Base-by-base conservation (phyloP, 2,888 invertebrate species). In the Molorchus minor region DNA sequence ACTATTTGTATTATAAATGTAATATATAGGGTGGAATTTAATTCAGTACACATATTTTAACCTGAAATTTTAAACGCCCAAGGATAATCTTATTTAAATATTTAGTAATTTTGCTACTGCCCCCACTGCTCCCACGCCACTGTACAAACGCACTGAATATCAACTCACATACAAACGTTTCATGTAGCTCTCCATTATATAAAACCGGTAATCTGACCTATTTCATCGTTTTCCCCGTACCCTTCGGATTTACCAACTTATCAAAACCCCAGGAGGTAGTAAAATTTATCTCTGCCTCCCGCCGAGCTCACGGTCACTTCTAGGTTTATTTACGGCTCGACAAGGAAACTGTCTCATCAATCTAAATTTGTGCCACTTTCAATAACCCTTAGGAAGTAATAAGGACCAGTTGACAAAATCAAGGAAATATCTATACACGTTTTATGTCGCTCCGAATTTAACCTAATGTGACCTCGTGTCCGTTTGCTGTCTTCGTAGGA, bases 331-430 rank as follows among this genome's bases (percentile, higher is more conserved):
- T 44, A 36, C 60, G 33, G 61, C 54, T 56, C 49, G 41, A 49
- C 56, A 38, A 52, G n/a, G 45, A 58, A 63, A 64, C 64, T 56
- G 60, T 36, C 30, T 47, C 66, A 68, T 65, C 66, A 64, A 67
- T 67, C 65, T 68, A 61, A 68, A 68, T 68, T 68, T 61, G 61
- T 54, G 61, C 62, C 64, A 58, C 58, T 63, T 64, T 65, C 60
- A 43, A 61, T 64, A 61, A 58, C 47, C 3, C 38, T 25, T 13
- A 35, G 38, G 38, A 15, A 17, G 35, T 13, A 4, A 38, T 38
- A 49, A 47, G 36, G 33, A 47, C 35, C 47, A 35, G 21, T 16
- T 8, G 46, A 35, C 20, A 21, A 38, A 49, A 51, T 51, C 25
- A 38, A 38, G 20, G 38, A 15, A 40, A 49, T 43, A 43, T 58